Conservation (phyloP, 1,140 invertebrate genomes). For the Drosophila melanica region DNA sequence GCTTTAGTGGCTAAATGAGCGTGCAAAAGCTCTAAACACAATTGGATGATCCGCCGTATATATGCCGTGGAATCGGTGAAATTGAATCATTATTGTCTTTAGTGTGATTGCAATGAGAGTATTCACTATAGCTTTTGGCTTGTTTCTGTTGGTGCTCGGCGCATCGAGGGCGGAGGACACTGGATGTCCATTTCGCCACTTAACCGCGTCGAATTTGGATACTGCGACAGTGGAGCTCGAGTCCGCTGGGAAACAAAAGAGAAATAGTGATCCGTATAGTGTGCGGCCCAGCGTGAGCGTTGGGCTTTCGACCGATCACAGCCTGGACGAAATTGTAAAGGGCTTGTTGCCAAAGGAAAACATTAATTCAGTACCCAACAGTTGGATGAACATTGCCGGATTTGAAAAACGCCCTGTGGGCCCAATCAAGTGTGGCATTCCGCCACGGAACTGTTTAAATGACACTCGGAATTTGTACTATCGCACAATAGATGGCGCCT, state of each 20-base stretch:
- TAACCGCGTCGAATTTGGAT: not conserved
- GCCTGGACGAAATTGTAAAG: constrained; percentile 53
- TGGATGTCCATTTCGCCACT: constrained; percentile 46
- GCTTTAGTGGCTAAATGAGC: constrained; percentile 31
- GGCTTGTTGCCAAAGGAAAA: constrained; percentile 49
- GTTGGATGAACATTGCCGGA: constrained; percentile 24
- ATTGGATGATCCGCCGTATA: constrained; percentile 38
- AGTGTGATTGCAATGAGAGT: constrained; percentile 30
- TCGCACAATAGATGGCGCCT: constrained; percentile 92
- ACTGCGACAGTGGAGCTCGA: not conserved
- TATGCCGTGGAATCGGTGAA: constrained; percentile 17
- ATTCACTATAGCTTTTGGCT: constrained; percentile 9
- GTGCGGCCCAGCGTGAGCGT: constrained; percentile 35
- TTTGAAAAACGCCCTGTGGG: constrained; percentile 8
- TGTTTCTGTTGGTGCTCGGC: constrained; percentile 18
- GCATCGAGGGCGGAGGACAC: not conserved
- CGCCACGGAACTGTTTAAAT: constrained; percentile 64
- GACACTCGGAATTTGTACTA: constrained; percentile 86
- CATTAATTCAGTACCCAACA: constrained; percentile 14
- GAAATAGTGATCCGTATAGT: constrained; percentile 26
- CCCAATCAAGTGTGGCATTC: constrained; percentile 53
- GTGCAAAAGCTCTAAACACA: constrained; percentile 45
- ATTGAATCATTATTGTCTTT: constrained; percentile 38
- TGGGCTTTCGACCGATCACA: constrained; percentile 23
- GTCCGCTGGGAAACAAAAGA: constrained; percentile 21